Evolutionary conservation across 2,888 invertebrate species (phyloP), one percentile per base, ranked within the genome.

Genomic region (Folsomia manolachei): DNA sequence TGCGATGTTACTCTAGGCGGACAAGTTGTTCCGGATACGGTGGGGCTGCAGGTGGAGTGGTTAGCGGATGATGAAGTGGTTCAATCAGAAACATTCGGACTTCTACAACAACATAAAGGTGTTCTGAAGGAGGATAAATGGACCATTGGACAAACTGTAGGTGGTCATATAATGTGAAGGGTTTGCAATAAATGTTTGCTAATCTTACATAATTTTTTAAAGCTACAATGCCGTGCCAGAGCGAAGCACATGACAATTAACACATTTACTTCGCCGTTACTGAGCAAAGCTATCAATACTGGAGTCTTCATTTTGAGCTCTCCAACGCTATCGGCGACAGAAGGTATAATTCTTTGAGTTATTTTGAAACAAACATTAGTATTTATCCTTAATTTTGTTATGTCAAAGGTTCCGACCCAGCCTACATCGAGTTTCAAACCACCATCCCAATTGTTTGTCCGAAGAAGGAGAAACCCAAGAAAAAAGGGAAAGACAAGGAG

Each of bases 81-180:
- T 64, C 80, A 81, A 65, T 75, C 81, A 19, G 81, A 82, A 72
- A 80, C 78, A 2, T 81, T 81, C 75, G 79, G 79, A 7, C 74
- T 81, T 14, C 73, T 78, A n/a, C 79, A 80, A 60, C 80, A 81
- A 19, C 78, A 79, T 27, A 79, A 80, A 72, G 81, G 81, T 4
- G 74, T 80, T 21, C 78, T 82, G 2, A 81, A 80, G 67, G 80
- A 80, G 67, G 78, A 80, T 27, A 80, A 81, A 63, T 82, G 82
- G 82, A 77, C 75, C 25, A 76, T 81, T 61, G 82, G 82, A 23
- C 81, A 81, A 79, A 81, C 77, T 21, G 82, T 82, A 77, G 78
- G 19, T 9, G 27, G 27, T 53, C 56, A 24, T 53, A 4, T n/a
- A 2, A 63, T 69, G 4, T 63, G 27, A 23, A 25, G 18, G 18